These are phyloP conservation scores for Spodoptera picta DNA, from an alignment of 2,888 invertebrate genomes.

Conservation along the genomic window DNA sequence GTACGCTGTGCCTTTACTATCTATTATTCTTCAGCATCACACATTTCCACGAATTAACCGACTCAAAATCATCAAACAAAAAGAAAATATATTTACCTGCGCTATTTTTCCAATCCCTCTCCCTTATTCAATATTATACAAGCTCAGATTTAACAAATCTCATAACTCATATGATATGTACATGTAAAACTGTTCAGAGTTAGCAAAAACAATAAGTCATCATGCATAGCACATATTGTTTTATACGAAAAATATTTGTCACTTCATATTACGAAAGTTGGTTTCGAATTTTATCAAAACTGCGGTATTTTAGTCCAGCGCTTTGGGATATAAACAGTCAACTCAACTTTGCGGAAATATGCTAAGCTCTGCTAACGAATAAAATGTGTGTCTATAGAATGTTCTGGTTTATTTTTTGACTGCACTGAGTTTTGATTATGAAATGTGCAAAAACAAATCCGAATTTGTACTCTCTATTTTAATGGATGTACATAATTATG, in stretches of 20 bases:
- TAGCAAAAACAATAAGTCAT: conserved; percentile 37
- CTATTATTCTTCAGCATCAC: background rate
- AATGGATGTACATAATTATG: no score
- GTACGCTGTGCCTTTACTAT: no score
- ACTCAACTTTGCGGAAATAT: background rate
- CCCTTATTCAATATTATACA: no score
- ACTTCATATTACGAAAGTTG: conserved; percentile 50
- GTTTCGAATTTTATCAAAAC: conserved; percentile 44
- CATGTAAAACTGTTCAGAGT: background rate
- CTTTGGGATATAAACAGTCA: conserved; percentile 7
- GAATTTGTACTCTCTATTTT: no score
- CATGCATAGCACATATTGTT: conserved; percentile 33
- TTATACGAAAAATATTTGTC: conserved; percentile 45
- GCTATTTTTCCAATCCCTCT: no score
- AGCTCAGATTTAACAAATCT: no score
- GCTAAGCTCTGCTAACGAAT: conserved; percentile 3
- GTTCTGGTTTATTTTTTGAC: background rate
- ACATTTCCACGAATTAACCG: background rate
- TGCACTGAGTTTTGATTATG: no score
- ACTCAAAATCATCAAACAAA: no score
- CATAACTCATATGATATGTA: no score
- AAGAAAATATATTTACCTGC: no score
- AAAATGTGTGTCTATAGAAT: background rate
- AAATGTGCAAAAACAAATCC: no score
- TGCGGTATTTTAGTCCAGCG: conserved; percentile 30